Percentiles rank a stretch among this genome's conserved stretches.
Evolutionary conservation across 2,888 invertebrate species (phyloP).

Genomic region (Homarus gammarus): DNA sequence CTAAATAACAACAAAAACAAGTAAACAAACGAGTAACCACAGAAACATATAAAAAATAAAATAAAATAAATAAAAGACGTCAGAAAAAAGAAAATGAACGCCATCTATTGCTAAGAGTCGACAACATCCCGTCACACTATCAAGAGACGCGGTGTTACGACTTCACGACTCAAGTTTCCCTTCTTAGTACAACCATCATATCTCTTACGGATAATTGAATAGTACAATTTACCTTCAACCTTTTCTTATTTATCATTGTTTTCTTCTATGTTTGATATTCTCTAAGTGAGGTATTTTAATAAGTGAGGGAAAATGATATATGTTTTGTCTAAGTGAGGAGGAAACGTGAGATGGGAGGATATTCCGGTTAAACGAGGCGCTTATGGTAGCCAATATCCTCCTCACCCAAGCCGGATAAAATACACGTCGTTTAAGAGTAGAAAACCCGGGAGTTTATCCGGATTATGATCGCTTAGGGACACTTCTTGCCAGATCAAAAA

Average conservation of each 20-base stretch:
- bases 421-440: slow-evolving; percentile 8
- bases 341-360: neutral
- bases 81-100: too few relatives aligned
- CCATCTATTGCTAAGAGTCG: too few relatives aligned
- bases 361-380: slow-evolving; percentile 15
- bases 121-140: too few relatives aligned
- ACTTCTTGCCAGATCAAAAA: slow-evolving; percentile 17
- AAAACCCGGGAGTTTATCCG: slow-evolving; percentile 4
- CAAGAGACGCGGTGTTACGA: too few relatives aligned
- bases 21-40: too few relatives aligned
- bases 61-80: too few relatives aligned
- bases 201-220: too few relatives aligned
- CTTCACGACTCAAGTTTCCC: too few relatives aligned
- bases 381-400: neutral
- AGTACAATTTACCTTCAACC: too few relatives aligned
- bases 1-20: too few relatives aligned
- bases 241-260: neutral
- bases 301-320: neutral
- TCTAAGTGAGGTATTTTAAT: neutral
- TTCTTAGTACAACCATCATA: too few relatives aligned
- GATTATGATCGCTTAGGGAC: neutral
- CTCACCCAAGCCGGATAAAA: neutral
- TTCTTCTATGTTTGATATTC: neutral
- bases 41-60: too few relatives aligned
- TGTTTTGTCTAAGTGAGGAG: neutral